Evolutionary conservation across 2,113 vertebrate genomes (phyloP), one percentile per base, ranked within the genome.

Genomic region (Zosterops lateralis): DNA sequence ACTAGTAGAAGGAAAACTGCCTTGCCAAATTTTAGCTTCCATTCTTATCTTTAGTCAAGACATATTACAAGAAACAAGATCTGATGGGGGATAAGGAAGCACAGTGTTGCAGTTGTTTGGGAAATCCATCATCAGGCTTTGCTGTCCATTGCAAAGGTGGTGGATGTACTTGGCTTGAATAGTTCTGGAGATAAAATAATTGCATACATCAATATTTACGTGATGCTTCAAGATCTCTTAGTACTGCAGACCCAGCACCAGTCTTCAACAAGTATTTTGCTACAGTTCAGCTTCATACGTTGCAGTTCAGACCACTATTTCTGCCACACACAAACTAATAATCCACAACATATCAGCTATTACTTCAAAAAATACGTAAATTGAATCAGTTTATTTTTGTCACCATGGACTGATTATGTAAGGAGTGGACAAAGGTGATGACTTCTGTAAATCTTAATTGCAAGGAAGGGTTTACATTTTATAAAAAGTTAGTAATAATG

Each of bases 331-430:
- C 73, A 75, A 87, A 88, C 42, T 83, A 92, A 95, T 81, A 76
- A 77, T 87, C 85, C 60, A 56, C 93, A 97, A 97, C 96, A 97
- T 98, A 97, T 97, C 96, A 96, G 76, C 95, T 96, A 78, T 93
- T 96, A 74, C 91, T 97, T 96, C 64, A 84, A 42, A 88, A 95
- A 94, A 82, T 72, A 84, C 64, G 81, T 92, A 94, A 97, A 89
- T 95, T 80, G 87, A 83, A 94, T 94, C 74, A 87, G 94, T 97
- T 97, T 98, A 97, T 98, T 98, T 98, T 98, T 98, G 80, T 97
- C 94, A 96, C 93, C 90, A 85, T 91, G 89, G 94, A 95, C 97
- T 94, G 96, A 91, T 81, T 92, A 80, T 91, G 67, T 96, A 92
- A 96, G 87, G 97, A 92, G 95, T 96, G 96, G 93, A 92, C 83